phyloP scores from a whole-genome alignment of 2,113 vertebrate genomes.

The Aldabrachelys gigantea region DNA sequence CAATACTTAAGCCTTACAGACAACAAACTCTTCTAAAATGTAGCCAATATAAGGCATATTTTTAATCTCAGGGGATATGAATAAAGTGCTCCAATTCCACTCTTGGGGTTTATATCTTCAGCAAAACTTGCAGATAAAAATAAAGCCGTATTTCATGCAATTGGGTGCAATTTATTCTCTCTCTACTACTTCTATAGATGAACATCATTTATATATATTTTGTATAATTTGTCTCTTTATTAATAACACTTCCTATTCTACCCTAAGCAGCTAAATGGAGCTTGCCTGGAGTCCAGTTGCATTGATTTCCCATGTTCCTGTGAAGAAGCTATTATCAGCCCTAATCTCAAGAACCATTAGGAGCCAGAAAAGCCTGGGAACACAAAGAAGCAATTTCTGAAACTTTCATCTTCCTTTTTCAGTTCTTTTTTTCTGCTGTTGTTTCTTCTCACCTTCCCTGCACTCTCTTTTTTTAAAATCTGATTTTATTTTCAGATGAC shows the following conservation, averaged over 20 bases:
- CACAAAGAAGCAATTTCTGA: constrained; percentile 9
- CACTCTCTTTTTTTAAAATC: background rate
- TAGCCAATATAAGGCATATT: background rate
- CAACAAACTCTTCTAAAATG: background rate
- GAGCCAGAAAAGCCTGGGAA: constrained; percentile 20
- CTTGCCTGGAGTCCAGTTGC: background rate
- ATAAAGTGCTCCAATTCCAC: background rate
- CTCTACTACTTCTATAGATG: background rate
- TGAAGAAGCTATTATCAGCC: background rate
- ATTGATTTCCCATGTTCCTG: background rate
- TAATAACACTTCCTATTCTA: background rate
- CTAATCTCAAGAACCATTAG: background rate
- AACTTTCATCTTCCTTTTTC: background rate
- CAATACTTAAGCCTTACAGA: background rate
- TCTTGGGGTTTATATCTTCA: background rate
- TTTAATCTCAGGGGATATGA: background rate
- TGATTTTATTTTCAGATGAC: background rate
- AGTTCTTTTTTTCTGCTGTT: background rate
- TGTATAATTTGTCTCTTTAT: background rate
- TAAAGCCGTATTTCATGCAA: background rate
- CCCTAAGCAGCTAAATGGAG: background rate
- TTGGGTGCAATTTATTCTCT: background rate
- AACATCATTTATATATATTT: background rate
- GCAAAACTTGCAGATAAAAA: background rate
- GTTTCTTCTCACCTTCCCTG: fast-evolving